A percentile compares a stretch with the other conserved stretches of the same genome.
phyloP scores from a whole-genome alignment of 2,113 vertebrate genomes.

The Drymodes brunneopygia region DNA sequence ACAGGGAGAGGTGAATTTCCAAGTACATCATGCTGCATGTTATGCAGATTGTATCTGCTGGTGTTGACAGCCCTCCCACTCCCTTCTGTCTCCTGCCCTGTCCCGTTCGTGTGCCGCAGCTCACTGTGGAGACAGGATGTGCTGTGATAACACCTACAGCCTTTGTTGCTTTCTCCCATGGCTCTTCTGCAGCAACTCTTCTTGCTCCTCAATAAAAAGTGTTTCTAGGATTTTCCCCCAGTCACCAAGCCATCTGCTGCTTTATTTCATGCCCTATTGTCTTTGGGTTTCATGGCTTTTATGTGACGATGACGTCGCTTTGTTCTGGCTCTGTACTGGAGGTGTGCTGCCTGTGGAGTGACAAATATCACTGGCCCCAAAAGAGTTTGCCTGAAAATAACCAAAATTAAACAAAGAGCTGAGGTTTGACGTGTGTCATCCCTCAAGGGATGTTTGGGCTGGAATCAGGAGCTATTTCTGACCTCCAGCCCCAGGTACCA shows the following conservation, averaged over 20 bases:
- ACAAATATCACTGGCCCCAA: neutral
- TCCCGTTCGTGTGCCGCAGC: neutral
- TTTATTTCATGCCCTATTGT: neutral
- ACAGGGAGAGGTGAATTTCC: neutral
- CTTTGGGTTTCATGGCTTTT: neutral
- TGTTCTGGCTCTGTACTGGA: neutral
- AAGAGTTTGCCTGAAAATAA: neutral
- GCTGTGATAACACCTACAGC: neutral
- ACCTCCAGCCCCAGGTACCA: neutral
- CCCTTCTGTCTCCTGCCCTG: neutral
- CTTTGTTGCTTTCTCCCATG: neutral
- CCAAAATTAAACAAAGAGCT: neutral
- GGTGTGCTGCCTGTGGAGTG: neutral
- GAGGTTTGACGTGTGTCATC: neutral
- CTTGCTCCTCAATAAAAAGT: neutral
- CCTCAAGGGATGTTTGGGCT: neutral
- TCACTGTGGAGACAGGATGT: neutral
- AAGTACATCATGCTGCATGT: neutral
- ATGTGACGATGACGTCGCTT: accelerated
- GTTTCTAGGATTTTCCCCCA: neutral
- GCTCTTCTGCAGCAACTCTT: neutral
- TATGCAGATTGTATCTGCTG: neutral
- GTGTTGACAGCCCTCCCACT: neutral
- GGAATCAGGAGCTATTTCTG: neutral
- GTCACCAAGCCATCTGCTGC: neutral